These are phyloP conservation scores for Dasysyrphus tricinctus DNA, from an alignment of 2,888 invertebrate genomes.

Conservation along the genomic window DNA sequence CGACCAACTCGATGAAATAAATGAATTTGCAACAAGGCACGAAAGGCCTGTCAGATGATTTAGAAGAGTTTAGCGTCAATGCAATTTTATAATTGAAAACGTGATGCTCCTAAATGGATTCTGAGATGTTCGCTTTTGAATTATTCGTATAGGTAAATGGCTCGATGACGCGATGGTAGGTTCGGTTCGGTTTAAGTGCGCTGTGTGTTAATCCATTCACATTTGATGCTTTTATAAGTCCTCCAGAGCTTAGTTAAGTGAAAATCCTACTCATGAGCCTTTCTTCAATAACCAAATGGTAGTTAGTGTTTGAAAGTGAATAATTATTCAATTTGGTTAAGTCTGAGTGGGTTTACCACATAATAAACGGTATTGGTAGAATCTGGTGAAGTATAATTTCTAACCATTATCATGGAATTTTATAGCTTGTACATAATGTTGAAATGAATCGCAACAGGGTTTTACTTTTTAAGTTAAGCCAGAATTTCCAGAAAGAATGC, in stretches of 20 bases:
- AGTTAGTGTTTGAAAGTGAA: slow-evolving; percentile 62
- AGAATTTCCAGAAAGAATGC: neutral
- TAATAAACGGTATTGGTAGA: slow-evolving; percentile 31
- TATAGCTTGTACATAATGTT: slow-evolving; percentile 4
- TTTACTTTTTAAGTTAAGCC: neutral
- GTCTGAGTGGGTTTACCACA: slow-evolving; percentile 20
- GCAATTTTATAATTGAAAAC: slow-evolving; percentile 76
- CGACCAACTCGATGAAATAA: slow-evolving; percentile 63
- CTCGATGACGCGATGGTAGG: slow-evolving; percentile 9
- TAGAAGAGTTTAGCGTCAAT: slow-evolving; percentile 76
- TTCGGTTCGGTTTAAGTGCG: neutral
- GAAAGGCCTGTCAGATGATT: slow-evolving; percentile 76
- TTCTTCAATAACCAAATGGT: slow-evolving; percentile 49
- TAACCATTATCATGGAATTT: slow-evolving; percentile 9
- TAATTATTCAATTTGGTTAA: slow-evolving; percentile 71
- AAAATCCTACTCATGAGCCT: slow-evolving; percentile 66
- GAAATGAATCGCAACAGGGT: slow-evolving; percentile 4
- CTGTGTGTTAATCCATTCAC: slow-evolving; percentile 33
- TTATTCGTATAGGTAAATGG: slow-evolving; percentile 55
- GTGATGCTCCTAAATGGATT: slow-evolving; percentile 76
- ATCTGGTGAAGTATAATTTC: slow-evolving; percentile 51
- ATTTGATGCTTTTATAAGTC: slow-evolving; percentile 32
- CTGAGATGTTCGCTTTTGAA: slow-evolving; percentile 69
- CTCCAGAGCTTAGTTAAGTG: slow-evolving; percentile 42
- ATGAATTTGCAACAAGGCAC: slow-evolving; percentile 75